Conservation (phyloP, 2,797 vertebrate species). For the Carduelis carduelis region DNA sequence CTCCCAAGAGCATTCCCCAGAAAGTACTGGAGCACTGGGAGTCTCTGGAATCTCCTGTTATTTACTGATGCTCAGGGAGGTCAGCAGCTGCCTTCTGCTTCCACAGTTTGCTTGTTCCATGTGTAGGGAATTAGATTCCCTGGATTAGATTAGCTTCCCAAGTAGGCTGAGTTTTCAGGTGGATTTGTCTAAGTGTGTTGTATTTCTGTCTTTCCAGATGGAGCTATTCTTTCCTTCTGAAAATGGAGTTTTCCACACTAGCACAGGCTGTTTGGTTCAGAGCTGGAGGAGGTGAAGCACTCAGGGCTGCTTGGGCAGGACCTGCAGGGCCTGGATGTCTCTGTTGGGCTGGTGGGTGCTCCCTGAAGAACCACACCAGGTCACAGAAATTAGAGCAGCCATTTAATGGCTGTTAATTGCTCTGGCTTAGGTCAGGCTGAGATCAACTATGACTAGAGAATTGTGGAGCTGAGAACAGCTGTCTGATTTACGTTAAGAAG, state of each 20-base stretch:
- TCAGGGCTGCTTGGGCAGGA: neutral
- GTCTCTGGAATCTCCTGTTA: neutral
- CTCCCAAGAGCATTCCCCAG: accelerated
- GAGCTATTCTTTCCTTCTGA: neutral
- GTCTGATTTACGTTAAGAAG: neutral
- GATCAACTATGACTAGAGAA: neutral
- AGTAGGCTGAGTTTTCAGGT: neutral
- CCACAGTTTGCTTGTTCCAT: neutral
- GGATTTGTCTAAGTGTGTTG: neutral
- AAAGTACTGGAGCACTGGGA: neutral
- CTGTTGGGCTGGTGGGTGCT: neutral
- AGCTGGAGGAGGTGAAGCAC: neutral
- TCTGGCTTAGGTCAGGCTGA: neutral
- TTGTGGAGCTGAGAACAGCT: neutral
- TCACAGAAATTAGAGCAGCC: neutral
- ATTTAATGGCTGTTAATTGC: neutral
- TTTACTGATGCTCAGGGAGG: neutral
- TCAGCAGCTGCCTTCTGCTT: neutral
- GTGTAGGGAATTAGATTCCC: neutral
- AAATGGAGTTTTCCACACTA: neutral
- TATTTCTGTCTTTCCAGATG: neutral
- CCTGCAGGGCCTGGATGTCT: neutral
- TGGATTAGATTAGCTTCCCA: too few species aligned
- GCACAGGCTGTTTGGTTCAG: neutral
- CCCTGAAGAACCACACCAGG: neutral